Base-by-base conservation (phyloP, 2,797 vertebrate species). In the Myripristis murdjan region DNA sequence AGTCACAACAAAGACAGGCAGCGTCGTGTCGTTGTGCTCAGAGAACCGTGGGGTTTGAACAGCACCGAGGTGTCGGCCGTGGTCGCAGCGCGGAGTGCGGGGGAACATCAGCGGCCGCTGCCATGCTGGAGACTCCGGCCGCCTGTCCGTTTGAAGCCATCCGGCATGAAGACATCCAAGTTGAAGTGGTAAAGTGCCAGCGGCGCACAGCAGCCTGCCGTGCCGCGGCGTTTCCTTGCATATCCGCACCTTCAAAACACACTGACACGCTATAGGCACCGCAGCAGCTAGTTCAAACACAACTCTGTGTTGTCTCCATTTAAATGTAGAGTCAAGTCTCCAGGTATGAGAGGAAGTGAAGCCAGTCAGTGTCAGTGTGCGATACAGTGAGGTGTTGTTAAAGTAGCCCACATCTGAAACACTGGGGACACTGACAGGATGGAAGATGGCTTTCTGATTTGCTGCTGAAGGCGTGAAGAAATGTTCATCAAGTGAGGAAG, bases 141-240 rank as follows among this genome's bases (percentile, higher is more conserved):
- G 95, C 93, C 60, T 96, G 96, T 84, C 94, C 96, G 72, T 98
- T 98, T 70, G 97, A 98, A 86, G 96, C 97, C 89, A 98, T 98
- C 61, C 95, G 97, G 85, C 96, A 97, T 85, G 94, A 94, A 73
- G 97, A 97, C 88, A 98, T 98, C 70, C 95, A 96, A 61, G 96
- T 98, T 49, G 97, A 98, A 93, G 96, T 97, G 97, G 97, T 98
- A 92, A 95, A 93, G 64, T 79, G 62, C 7, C 51, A 23, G 9
- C 12, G 14, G 47, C 3, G 20, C 7, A 23, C 57, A 23, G 15
- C 55, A 28, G 2, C 43, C 2, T 39, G 35, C 9, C 35, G 10
- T 39, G 2, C 10, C 3, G 10, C 2, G 2, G 2, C 10, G 4
- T 39, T 39, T 11, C 2, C 43, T n/a, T n/a, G 11, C 39, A 16